Evolutionary conservation across 1,140 invertebrate species (phyloP), one percentile per base, ranked within the genome.

Genomic region (Maniola jurtina): DNA sequence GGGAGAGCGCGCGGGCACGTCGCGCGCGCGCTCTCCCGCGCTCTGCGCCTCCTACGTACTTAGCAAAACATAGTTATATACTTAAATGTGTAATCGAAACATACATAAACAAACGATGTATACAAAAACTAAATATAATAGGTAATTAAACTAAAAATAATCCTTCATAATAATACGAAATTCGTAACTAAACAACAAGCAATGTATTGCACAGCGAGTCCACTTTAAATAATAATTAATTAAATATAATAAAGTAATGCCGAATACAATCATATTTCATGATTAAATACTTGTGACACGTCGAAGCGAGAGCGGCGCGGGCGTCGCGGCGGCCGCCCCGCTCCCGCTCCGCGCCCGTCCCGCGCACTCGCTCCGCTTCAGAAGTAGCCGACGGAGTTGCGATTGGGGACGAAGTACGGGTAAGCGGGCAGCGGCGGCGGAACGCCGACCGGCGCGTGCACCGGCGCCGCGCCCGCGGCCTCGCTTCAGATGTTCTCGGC

Each of bases 191-290:
- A 84, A 86, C 80, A 86, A 88, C 80, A 85, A 89, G 85, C 87
- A 86, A 84, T 77, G 70, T 89, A 89, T 89, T 89, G 87, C 87
- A 89, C 85, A 88, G 85, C 82, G 68, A 83, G 80, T 88, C 80
- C 82, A 83, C 76, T 82, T 86, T 79, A 82, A 86, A 84, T 84
- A 86, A 84, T 83, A 85, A 80, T 80, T 72, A 83, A 81, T 78
- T 80, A 84, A 83, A 82, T 83, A 80, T 75, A 71, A 72, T 72
- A 67, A 76, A 80, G 71, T 82, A 82, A 86, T 79, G 75, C 78
- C 80, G 76, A 25, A 70, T 70, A 73, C 56, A 66, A 65, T 70
- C 62, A 64, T 64, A 71, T 70, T 45, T 11, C 5, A 13, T 65
- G 70, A 71, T 69, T 72, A 74, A 76, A 68, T 68, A 68, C 48